These are phyloP conservation scores for Camptogramma bilineatum DNA, from an alignment of 2,888 invertebrate genomes.

Conservation along the genomic window DNA sequence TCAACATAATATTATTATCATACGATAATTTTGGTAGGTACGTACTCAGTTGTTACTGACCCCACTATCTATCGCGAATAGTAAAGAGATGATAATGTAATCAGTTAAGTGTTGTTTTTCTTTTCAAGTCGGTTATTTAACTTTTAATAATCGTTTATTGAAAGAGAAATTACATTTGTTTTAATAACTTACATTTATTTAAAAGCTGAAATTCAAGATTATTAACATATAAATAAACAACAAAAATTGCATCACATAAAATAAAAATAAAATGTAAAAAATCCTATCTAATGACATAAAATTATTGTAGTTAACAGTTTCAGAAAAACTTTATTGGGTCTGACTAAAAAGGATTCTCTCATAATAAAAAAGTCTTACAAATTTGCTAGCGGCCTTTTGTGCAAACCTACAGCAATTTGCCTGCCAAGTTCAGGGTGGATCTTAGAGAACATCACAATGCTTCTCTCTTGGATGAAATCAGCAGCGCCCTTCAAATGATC, in stretches of 20 bases:
- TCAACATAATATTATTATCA: background rate
- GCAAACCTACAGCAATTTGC: constrained; percentile 88
- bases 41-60: background rate
- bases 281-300: background rate
- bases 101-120: background rate
- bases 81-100: background rate
- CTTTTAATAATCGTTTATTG: background rate
- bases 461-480: constrained; percentile 94
- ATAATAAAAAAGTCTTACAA: constrained; percentile 65
- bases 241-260: background rate
- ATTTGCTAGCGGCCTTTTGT: constrained; percentile 84
- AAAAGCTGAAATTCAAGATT: background rate
- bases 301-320: background rate
- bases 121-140: no score
- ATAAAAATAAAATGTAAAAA: background rate
- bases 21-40: background rate
- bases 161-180: background rate
- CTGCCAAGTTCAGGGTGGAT: constrained; percentile 92
- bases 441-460: constrained; percentile 93
- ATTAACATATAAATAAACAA: background rate
- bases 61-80: background rate
- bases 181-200: background rate
- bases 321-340: background rate
- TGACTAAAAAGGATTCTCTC: background rate
- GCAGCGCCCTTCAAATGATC: constrained; percentile 91